Conservation (phyloP, 2,113 vertebrate genomes). For the Phalacrocorax carbo region DNA sequence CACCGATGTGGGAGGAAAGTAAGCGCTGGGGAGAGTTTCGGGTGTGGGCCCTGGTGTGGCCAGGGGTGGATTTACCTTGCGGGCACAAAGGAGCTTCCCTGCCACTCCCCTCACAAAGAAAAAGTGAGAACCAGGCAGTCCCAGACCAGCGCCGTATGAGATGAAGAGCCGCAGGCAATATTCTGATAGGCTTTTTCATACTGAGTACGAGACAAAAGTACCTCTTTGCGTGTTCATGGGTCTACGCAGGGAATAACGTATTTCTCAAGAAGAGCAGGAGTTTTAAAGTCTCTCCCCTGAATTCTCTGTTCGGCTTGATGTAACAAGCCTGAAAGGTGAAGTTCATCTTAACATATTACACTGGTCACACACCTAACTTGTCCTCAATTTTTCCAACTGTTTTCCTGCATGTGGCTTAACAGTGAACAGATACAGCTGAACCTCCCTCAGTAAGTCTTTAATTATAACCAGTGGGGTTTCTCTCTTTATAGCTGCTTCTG, state of each 20-base stretch:
- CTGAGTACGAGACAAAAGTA: background rate
- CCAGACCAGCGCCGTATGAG: background rate
- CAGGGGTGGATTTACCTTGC: background rate
- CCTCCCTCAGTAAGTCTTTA: background rate
- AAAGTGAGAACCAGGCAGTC: background rate
- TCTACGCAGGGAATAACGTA: background rate
- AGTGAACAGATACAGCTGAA: background rate
- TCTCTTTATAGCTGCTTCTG: background rate
- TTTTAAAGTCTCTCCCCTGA: background rate
- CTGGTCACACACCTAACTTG: background rate
- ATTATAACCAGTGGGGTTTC: conserved; percentile 30
- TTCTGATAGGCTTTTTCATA: background rate
- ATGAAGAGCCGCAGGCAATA: background rate
- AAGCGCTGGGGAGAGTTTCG: background rate
- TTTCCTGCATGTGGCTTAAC: background rate
- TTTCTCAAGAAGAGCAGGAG: background rate
- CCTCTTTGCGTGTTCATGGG: background rate
- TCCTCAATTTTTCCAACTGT: background rate
- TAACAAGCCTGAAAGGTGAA: too few species aligned
- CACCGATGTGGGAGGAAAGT: accelerated
- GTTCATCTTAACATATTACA: background rate
- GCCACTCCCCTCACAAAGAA: background rate
- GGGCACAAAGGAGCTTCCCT: background rate
- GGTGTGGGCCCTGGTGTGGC: background rate
- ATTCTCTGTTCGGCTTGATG: background rate